These are phyloP conservation scores for Prionailurus viverrinus DNA, from an alignment of 2,113 vertebrate genomes.

Conservation along the genomic window DNA sequence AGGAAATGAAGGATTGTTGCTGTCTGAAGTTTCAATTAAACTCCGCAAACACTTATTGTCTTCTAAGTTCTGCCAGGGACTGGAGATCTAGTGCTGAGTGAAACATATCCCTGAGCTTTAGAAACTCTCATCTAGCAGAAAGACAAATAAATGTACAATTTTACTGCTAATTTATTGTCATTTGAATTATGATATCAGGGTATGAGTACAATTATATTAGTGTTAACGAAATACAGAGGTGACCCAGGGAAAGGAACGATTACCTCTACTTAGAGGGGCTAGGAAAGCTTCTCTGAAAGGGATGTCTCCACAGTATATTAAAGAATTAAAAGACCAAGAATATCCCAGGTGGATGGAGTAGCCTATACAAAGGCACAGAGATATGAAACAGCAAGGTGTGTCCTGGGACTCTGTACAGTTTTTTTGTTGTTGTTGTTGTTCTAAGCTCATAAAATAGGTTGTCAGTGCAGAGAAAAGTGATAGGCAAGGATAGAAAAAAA, in stretches of 20 bases:
- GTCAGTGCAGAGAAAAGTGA: background rate
- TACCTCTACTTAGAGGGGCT: background rate
- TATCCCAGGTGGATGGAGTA: background rate
- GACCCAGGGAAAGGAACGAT: background rate
- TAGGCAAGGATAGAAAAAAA: background rate
- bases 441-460: background rate
- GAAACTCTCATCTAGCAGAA: background rate
- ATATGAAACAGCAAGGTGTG: background rate
- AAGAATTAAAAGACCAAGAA: background rate
- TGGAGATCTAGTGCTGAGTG: background rate
- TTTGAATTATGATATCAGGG: background rate
- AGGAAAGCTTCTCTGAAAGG: background rate
- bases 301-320: background rate
- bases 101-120: background rate
- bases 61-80: constrained; percentile 12
- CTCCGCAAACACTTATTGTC: background rate
- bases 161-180: background rate
- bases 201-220: background rate
- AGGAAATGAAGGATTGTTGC: background rate
- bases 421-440: background rate
- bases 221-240: background rate
- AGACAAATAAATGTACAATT: background rate
- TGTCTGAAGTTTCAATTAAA: background rate
- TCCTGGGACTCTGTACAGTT: background rate
- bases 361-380: background rate